These are phyloP conservation scores for Halichondria panicea DNA, from an alignment of 37 sponge, comb jelly and placozoan genomes.

Conservation along the genomic window DNA sequence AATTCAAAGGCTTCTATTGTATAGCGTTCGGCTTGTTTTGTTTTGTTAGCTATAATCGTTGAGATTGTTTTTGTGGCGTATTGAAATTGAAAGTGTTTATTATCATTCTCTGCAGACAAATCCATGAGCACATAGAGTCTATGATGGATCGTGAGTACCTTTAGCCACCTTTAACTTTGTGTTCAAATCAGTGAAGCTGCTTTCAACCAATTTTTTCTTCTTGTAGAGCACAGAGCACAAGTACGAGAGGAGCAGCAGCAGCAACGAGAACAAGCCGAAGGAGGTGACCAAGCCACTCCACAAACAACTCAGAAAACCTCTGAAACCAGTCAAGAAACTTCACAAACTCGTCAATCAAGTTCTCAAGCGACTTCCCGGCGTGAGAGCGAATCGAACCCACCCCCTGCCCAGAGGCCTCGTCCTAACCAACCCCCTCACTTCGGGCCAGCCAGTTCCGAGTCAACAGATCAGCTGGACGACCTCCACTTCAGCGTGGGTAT, in stretches of 20 bases:
- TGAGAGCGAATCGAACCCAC: no score
- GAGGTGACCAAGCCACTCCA: not conserved
- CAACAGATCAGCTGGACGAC: not conserved
- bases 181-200: not conserved
- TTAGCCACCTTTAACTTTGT: no score
- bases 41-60: no score
- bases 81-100: no score
- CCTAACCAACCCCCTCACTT: not conserved
- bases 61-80: no score
- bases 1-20: no score
- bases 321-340: not conserved
- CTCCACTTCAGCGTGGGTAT: conserved; percentile 1
- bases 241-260: not conserved
- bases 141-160: no score
- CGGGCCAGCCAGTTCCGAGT: not conserved
- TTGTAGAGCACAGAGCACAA: not conserved
- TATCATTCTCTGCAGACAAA: no score
- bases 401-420: not conserved
- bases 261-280: not conserved
- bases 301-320: not conserved
- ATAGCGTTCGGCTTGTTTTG: no score
- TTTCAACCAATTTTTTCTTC: not conserved
- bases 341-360: not conserved
- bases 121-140: no score
- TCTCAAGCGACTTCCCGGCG: no score